Percentiles rank a stretch among this genome's conserved stretches.
phyloP scores from a whole-genome alignment of 2,888 invertebrate genomes.

The Linnaemya vulpina region DNA sequence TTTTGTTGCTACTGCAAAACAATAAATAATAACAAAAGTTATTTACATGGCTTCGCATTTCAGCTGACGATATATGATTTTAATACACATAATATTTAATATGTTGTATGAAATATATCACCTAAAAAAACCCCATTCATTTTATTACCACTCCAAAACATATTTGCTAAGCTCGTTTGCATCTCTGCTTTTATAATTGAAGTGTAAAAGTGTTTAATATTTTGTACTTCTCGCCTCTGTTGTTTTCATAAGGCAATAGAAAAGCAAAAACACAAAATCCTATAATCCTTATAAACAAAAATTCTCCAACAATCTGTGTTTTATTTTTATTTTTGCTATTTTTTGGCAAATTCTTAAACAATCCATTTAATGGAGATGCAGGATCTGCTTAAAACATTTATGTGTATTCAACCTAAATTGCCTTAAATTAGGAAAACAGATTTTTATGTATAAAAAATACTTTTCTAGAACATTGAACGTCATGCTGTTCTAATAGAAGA shows the following conservation, averaged over 20 bases:
- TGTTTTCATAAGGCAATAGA: conserved; percentile 2
- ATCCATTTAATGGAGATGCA: conserved; percentile 38
- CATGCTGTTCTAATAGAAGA: conserved; percentile 18
- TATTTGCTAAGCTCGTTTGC: background rate
- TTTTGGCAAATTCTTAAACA: conserved; percentile 6
- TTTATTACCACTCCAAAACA: background rate
- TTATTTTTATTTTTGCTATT: background rate
- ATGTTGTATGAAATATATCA: background rate
- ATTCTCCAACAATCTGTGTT: conserved; percentile 12
- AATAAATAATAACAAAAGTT: no score
- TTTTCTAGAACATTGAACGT: conserved; percentile 1
- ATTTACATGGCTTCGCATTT: no score
- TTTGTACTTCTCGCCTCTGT: background rate
- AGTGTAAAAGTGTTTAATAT: background rate
- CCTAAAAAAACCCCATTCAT: background rate
- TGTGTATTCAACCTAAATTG: background rate
- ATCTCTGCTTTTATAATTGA: background rate
- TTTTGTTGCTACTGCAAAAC: no score
- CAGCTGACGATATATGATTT: no score
- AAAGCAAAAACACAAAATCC: background rate
- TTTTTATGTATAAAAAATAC: conserved; percentile 1
- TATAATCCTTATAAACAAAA: conserved; percentile 21
- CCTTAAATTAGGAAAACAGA: background rate
- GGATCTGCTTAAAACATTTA: conserved; percentile 27
- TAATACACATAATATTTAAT: no score